These are phyloP conservation scores for Catharus ustulatus DNA, from an alignment of 2,797 vertebrate species.

Conservation along the genomic window DNA sequence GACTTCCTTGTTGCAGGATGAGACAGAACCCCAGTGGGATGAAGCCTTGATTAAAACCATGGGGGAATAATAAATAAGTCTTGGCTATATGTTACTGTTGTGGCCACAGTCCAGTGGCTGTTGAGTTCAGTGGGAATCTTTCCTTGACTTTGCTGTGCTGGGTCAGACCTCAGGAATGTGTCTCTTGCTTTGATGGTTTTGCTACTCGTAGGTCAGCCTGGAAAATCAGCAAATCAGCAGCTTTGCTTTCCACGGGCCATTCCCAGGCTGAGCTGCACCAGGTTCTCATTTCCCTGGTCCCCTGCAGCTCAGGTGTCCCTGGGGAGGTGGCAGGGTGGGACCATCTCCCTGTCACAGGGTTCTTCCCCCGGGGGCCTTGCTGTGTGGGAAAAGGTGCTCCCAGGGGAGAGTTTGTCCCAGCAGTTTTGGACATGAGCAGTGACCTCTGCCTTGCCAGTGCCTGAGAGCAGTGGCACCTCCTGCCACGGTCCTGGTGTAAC, in stretches of 20 bases:
- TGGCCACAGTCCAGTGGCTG: not conserved
- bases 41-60: not conserved
- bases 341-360: not conserved
- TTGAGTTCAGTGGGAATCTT: conserved; percentile 23
- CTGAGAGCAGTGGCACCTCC: not conserved
- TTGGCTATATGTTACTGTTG: not conserved
- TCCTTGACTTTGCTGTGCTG: not conserved
- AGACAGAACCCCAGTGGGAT: not conserved
- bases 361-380: not conserved
- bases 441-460: not conserved
- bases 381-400: not conserved
- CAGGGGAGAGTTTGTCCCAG: not conserved
- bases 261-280: not conserved
- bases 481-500: not conserved
- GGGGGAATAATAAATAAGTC: not conserved
- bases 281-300: fast-evolving
- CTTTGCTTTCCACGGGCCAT: not conserved
- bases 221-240: conserved; percentile 13
- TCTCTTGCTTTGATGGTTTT: conserved; percentile 50
- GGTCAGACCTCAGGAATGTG: conserved; percentile 51
- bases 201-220: not conserved
- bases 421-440: not conserved
- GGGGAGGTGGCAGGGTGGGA: not conserved
- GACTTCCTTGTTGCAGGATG: conserved; percentile 33
- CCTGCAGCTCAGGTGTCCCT: fast-evolving